Percentiles rank a stretch among this genome's conserved stretches.
Conservation (phyloP, 2,797 vertebrate species). For the Rhinella marina region DNA sequence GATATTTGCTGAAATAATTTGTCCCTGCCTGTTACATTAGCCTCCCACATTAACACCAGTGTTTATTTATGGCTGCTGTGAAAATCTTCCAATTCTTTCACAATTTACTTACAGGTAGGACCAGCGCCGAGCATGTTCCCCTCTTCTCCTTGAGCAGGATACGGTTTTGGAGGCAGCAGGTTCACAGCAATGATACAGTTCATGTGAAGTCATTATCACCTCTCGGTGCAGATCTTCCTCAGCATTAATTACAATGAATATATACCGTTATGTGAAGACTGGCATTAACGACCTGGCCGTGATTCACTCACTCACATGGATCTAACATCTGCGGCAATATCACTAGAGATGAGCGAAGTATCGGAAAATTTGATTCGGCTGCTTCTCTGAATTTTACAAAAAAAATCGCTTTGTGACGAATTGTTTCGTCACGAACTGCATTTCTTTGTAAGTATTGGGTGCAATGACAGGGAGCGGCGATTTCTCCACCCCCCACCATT, state of each 20-base stretch:
- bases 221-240: background rate
- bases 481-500: no score
- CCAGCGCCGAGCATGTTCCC: background rate
- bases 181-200: conserved; percentile 9
- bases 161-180: background rate
- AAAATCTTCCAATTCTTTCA: conserved; percentile 41
- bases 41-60: conserved; percentile 18
- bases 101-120: conserved; percentile 35
- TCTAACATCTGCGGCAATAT: background rate
- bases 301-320: background rate
- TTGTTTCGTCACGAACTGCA: no score
- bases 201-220: conserved; percentile 46
- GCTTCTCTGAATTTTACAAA: no score
- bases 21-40: conserved; percentile 4
- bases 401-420: no score
- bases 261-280: conserved; percentile 10
- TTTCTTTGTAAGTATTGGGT: no score
- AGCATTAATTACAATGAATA: conserved; percentile 36
- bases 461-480: no score
- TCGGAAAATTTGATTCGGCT: no score
- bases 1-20: conserved; percentile 40
- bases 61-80: conserved; percentile 51
- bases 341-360: no score
- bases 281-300: background rate
- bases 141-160: background rate